These are phyloP conservation scores for Melieria crassipennis DNA, from an alignment of 2,888 invertebrate genomes.

Conservation along the genomic window DNA sequence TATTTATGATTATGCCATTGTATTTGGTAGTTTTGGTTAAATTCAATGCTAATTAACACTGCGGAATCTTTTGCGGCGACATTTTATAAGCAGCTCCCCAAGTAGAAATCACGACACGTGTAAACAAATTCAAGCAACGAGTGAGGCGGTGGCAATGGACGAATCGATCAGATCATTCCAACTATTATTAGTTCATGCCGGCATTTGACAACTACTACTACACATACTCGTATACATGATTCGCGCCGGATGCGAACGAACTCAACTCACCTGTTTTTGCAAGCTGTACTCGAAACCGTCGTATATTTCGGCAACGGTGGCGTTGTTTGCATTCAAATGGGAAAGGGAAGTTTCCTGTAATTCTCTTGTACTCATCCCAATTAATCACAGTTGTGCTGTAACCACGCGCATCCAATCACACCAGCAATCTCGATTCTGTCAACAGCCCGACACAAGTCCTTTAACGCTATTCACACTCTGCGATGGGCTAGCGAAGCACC, in stretches of 20 bases:
- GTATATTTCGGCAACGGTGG: conserved; percentile 18
- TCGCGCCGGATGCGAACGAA: background rate
- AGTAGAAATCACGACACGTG: conserved; percentile 12
- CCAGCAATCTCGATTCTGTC: no score
- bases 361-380: conserved; percentile 63
- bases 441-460: no score
- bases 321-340: conserved; percentile 60
- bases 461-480: no score
- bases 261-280: conserved; percentile 51
- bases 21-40: conserved; percentile 27
- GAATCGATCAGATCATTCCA: no score
- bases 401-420: no score
- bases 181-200: no score
- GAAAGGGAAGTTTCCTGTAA: conserved; percentile 61
- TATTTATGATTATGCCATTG: conserved; percentile 19
- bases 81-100: background rate
- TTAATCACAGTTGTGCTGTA: conserved; percentile 39
- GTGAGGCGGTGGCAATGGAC: no score
- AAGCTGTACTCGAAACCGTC: conserved; percentile 59
- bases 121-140: conserved; percentile 13
- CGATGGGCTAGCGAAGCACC: no score
- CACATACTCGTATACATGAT: no score
- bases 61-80: background rate
- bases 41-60: conserved; percentile 31
- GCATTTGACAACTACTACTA: no score